Percentiles rank a stretch among this genome's conserved stretches.
Evolutionary conservation across 1,140 invertebrate genomes (phyloP).

Genomic region (Leptoteleia sp.): DNA sequence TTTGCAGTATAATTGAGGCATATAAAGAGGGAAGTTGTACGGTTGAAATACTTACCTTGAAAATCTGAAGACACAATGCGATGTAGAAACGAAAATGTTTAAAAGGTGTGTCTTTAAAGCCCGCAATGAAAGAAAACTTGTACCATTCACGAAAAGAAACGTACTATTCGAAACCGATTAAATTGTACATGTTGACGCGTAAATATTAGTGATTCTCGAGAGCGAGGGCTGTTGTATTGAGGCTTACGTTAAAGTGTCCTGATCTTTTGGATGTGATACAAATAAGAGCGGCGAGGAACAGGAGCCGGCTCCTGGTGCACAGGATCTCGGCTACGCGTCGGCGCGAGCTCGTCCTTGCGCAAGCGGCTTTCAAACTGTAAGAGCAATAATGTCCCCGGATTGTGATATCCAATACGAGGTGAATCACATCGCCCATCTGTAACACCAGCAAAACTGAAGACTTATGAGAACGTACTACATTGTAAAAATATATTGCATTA

Average conservation of each 20-base stretch:
- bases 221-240: constrained; percentile 50
- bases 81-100: too few species aligned
- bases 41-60: too few species aligned
- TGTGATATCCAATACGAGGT: constrained; percentile 51
- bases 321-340: constrained; percentile 69
- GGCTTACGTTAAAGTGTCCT: constrained; percentile 62
- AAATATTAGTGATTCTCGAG: too few species aligned
- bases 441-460: constrained; percentile 27
- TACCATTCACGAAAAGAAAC: too few species aligned
- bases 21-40: too few species aligned
- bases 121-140: too few species aligned
- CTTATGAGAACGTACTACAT: constrained; percentile 26
- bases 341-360: constrained; percentile 71
- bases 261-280: constrained; percentile 62
- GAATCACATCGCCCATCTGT: constrained; percentile 53
- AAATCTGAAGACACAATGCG: too few species aligned
- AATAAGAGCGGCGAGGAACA: constrained; percentile 65
- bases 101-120: too few species aligned
- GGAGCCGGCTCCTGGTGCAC: constrained; percentile 74
- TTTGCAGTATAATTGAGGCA: too few species aligned
- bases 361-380: constrained; percentile 60
- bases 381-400: constrained; percentile 71
- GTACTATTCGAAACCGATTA: too few species aligned
- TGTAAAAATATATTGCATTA: constrained; percentile 29
- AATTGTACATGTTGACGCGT: too few species aligned